Evolutionary conservation across 2,113 vertebrate species (phyloP).

Genomic region (Saccopteryx leptura): DNA sequence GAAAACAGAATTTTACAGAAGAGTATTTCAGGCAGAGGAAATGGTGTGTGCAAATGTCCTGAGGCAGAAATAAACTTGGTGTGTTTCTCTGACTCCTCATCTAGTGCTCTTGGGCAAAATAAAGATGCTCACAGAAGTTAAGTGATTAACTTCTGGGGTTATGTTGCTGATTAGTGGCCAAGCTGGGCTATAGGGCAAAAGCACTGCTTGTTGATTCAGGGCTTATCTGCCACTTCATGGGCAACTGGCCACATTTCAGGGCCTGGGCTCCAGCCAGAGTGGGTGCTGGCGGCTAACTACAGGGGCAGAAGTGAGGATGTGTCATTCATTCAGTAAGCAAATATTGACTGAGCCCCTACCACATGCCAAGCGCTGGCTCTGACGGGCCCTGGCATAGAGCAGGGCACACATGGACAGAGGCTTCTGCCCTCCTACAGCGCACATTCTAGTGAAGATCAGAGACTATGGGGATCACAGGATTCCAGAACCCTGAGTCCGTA

Average conservation of each 20-base stretch:
- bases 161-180: neutral
- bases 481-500: neutral
- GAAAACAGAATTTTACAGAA: neutral
- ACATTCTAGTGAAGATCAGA: neutral
- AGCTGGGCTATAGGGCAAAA: neutral
- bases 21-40: neutral
- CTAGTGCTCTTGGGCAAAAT: neutral
- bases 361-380: neutral
- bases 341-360: neutral
- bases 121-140: neutral
- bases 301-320: neutral
- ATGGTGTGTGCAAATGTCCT: neutral
- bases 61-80: neutral
- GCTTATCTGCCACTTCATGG: neutral
- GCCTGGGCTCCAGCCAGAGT: neutral
- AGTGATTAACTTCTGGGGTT: neutral
- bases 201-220: neutral
- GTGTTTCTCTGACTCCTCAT: neutral
- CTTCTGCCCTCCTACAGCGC: neutral
- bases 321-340: neutral
- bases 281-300: too few relatives aligned
- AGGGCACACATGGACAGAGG: neutral
- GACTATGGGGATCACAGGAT: neutral
- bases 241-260: neutral
- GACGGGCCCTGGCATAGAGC: neutral